Percentiles rank a stretch among this genome's conserved stretches.
phyloP scores from a whole-genome alignment of 2,113 vertebrate species.

The Rhinopomastus cyanomelas region DNA sequence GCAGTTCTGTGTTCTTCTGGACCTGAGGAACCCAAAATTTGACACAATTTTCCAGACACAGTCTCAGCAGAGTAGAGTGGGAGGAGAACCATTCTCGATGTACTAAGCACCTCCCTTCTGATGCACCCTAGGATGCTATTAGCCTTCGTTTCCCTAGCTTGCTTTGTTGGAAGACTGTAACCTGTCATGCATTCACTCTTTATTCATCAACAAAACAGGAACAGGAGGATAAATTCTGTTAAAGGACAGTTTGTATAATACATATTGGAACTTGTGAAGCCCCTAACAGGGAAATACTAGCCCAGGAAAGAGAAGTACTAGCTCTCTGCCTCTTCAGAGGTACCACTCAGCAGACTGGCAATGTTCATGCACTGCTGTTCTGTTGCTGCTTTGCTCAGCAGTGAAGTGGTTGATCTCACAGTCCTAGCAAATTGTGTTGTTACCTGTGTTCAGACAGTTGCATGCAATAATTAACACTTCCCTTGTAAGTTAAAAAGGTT shows the following conservation, averaged over 20 bases:
- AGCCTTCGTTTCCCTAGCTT: no score
- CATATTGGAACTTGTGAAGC: neutral
- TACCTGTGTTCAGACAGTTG: neutral
- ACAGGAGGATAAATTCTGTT: neutral
- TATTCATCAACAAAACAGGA: neutral
- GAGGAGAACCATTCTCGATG: no score
- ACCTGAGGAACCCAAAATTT: no score
- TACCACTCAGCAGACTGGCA: neutral
- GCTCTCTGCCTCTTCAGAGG: neutral
- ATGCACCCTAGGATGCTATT: no score
- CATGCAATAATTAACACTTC: neutral
- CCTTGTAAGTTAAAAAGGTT: no score
- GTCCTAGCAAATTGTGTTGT: neutral
- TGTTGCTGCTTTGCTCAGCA: neutral
- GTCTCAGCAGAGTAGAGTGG: no score
- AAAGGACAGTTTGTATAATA: neutral
- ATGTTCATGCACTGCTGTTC: neutral
- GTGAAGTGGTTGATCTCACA: neutral
- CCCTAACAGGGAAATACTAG: neutral
- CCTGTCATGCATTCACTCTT: neutral
- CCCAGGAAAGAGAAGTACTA: neutral
- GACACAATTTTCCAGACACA: no score
- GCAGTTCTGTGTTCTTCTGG: no score
- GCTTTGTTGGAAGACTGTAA: neutral
- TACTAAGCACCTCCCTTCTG: no score